Percentiles rank a stretch among this genome's conserved stretches.
These are phyloP conservation scores for Anguilla pacifica DNA, from an alignment of 2,797 vertebrate species.

Conservation along the genomic window DNA sequence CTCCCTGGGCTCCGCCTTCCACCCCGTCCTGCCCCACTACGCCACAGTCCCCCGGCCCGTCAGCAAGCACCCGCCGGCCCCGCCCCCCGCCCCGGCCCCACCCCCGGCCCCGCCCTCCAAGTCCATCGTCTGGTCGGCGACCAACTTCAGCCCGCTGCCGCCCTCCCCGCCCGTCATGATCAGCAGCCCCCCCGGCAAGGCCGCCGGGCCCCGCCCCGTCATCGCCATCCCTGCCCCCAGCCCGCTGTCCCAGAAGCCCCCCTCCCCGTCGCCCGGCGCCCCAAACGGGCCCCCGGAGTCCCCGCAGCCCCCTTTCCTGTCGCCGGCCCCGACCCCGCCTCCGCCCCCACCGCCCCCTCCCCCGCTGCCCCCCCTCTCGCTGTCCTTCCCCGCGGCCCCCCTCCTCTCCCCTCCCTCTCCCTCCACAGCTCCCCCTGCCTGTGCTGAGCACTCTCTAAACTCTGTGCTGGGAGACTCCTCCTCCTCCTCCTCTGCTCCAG, in stretches of 20 bases:
- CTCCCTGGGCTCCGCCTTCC: conserved; percentile 95
- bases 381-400: conserved; percentile 75
- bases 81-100: conserved; percentile 71
- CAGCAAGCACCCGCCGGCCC: conserved; percentile 79
- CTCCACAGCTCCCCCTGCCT: conserved; percentile 92
- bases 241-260: conserved; percentile 80
- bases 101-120: conserved; percentile 79
- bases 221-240: conserved; percentile 83
- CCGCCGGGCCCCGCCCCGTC: conserved; percentile 85
- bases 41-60: conserved; percentile 85
- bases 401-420: conserved; percentile 89
- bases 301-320: conserved; percentile 59
- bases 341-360: conserved; percentile 65
- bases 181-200: conserved; percentile 93
- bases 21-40: conserved; percentile 95
- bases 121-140: conserved; percentile 83
- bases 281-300: conserved; percentile 81
- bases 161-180: conserved; percentile 96
- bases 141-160: conserved; percentile 87
- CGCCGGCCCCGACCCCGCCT: conserved; percentile 73
- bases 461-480: conserved; percentile 76
- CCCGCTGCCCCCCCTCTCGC: conserved; percentile 69
- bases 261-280: conserved; percentile 77
- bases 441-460: conserved; percentile 86
- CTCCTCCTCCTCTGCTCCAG: conserved; percentile 75